phyloP scores from a whole-genome alignment of 1,140 invertebrate genomes.

The Drosophila tani region DNA sequence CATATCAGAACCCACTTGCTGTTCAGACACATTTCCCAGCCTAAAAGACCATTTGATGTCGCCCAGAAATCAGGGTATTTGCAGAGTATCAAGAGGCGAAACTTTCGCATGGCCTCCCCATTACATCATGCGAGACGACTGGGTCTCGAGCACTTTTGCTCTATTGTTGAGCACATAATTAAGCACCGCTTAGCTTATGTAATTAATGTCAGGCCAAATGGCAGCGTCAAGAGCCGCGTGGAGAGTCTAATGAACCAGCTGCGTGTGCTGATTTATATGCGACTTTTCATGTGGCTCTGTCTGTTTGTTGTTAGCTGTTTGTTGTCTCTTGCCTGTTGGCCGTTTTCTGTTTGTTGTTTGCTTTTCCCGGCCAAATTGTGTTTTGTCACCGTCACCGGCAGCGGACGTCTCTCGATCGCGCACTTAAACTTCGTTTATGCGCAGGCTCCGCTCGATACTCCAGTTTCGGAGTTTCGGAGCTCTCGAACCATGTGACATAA shows the following conservation, averaged over 20 bases:
- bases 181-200: constrained; percentile 80
- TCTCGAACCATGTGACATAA: constrained; percentile 72
- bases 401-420: constrained; percentile 64
- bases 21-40: neutral
- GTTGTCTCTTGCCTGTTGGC: neutral
- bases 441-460: constrained; percentile 43
- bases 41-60: neutral
- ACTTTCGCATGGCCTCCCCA: constrained; percentile 64
- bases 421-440: constrained; percentile 71
- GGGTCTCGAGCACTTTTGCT: constrained; percentile 62
- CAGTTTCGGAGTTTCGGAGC: constrained; percentile 21
- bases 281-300: constrained; percentile 45
- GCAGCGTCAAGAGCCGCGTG: constrained; percentile 54
- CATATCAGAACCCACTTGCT: neutral
- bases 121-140: constrained; percentile 66
- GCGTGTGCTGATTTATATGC: constrained; percentile 80
- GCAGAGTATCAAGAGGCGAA: constrained; percentile 27
- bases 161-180: constrained; percentile 82
- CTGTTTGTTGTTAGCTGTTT: constrained; percentile 14
- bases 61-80: neutral
- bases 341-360: constrained; percentile 39
- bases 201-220: constrained; percentile 72
- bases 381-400: constrained; percentile 66
- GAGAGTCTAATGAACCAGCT: constrained; percentile 76
- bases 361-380: constrained; percentile 63